phyloP scores from a whole-genome alignment of 2,113 vertebrate genomes.

The Camarhynchus parvulus region DNA sequence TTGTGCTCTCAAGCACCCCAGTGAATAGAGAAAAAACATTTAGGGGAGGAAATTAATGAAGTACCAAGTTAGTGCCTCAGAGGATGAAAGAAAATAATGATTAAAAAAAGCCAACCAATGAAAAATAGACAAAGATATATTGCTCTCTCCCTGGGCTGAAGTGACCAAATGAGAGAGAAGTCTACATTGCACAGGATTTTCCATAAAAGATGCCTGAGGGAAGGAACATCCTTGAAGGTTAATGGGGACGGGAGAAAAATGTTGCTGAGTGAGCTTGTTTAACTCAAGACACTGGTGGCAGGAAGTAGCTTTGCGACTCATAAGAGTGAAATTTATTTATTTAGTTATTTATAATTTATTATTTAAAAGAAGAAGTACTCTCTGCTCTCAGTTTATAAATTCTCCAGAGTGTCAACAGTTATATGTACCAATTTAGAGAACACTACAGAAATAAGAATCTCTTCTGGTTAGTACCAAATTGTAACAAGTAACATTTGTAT shows the following conservation, averaged over 20 bases:
- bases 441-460: neutral
- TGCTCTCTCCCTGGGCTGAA: neutral
- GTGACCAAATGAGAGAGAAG: neutral
- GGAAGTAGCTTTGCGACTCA: neutral
- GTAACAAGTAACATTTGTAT: neutral
- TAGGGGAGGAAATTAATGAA: neutral
- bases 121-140: neutral
- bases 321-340: neutral
- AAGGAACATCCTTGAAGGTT: neutral
- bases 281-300: neutral
- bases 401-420: neutral
- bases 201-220: neutral
- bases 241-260: neutral
- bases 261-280: neutral
- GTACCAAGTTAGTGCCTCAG: neutral
- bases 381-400: neutral
- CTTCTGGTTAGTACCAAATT: neutral
- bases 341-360: neutral
- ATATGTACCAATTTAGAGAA: neutral
- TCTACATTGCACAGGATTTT: neutral
- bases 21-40: neutral
- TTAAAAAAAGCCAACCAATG: neutral
- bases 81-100: neutral
- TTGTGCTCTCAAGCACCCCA: neutral
- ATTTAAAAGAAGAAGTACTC: neutral